Conservation (phyloP, 37 sponge, comb jelly and placozoan genomes). For the Aplysina aerophoba region DNA sequence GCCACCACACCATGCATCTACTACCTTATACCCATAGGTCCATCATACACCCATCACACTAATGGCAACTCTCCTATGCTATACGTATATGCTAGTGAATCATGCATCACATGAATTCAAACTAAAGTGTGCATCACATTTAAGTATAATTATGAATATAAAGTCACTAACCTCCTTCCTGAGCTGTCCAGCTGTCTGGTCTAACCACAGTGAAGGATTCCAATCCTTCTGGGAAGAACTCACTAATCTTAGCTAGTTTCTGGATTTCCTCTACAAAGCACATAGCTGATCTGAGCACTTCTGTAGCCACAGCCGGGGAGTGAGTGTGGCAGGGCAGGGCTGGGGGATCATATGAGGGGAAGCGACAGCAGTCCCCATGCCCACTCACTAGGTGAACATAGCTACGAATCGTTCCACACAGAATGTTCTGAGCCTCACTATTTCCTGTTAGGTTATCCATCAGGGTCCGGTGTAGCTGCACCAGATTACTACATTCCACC, state of each 20-base stretch:
- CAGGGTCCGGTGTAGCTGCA: conserved; percentile 13
- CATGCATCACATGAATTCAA: too few relatives aligned
- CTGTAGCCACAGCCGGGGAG: conserved; percentile 23
- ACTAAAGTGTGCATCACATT: too few relatives aligned
- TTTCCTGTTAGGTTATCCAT: not conserved
- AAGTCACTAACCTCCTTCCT: not conserved
- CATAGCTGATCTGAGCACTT: conserved; percentile 36
- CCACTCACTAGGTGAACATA: conserved; percentile 45
- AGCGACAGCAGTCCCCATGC: conserved; percentile 47
- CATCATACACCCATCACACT: too few relatives aligned
- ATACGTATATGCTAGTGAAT: too few relatives aligned
- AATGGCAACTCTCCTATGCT: too few relatives aligned
- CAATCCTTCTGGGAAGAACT: too few relatives aligned
- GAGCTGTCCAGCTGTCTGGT: not conserved
- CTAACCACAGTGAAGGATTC: not conserved
- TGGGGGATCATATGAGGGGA: conserved; percentile 57
- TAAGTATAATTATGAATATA: not conserved
- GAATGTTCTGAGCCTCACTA: not conserved
- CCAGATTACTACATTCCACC: conserved; percentile 31
- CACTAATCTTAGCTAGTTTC: not conserved
- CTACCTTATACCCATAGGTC: too few relatives aligned
- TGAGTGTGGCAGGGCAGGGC: conserved; percentile 49
- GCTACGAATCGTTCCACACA: not conserved
- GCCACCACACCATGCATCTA: too few relatives aligned
- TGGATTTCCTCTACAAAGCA: conserved; percentile 10